Percentiles rank a stretch among this genome's conserved stretches.
phyloP scores from a whole-genome alignment of 2,797 vertebrate genomes.

The Sebastes alutus region DNA sequence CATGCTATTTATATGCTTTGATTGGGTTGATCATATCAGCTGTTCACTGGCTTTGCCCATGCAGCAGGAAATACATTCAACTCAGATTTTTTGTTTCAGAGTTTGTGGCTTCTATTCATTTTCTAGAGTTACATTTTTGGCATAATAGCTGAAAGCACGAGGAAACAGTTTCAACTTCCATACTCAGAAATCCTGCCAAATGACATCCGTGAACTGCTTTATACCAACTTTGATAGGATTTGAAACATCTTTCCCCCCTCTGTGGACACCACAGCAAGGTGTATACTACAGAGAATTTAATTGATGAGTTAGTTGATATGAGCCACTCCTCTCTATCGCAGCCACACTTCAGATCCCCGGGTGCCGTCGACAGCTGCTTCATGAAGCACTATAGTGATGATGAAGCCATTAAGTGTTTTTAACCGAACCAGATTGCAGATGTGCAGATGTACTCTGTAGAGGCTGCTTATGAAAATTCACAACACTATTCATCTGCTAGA shows the following conservation, averaged over 20 bases:
- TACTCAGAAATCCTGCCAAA: background rate
- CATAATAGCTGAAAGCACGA: background rate
- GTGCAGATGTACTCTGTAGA: background rate
- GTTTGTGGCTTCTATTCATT: background rate
- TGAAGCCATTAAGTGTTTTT: slow-evolving; percentile 15
- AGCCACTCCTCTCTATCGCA: background rate
- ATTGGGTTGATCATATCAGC: too few species aligned
- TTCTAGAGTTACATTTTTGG: background rate
- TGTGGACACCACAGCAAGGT: background rate
- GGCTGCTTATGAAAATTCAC: background rate
- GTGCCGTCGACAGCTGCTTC: background rate
- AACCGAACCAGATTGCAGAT: background rate
- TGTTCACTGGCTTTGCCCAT: background rate
- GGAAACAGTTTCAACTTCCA: background rate
- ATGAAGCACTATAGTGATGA: background rate
- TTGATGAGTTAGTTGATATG: background rate
- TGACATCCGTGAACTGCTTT: background rate
- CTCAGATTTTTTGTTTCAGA: background rate
- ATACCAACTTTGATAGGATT: background rate
- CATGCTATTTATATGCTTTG: too few species aligned
- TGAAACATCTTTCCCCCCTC: background rate
- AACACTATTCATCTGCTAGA: background rate
- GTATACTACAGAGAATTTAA: background rate
- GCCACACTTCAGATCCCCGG: background rate
- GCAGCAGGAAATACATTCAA: background rate